Percentiles rank a stretch among this genome's conserved stretches.
These are phyloP conservation scores for Geotrypetes seraphini DNA, from an alignment of 2,797 vertebrate genomes.

Conservation along the genomic window DNA sequence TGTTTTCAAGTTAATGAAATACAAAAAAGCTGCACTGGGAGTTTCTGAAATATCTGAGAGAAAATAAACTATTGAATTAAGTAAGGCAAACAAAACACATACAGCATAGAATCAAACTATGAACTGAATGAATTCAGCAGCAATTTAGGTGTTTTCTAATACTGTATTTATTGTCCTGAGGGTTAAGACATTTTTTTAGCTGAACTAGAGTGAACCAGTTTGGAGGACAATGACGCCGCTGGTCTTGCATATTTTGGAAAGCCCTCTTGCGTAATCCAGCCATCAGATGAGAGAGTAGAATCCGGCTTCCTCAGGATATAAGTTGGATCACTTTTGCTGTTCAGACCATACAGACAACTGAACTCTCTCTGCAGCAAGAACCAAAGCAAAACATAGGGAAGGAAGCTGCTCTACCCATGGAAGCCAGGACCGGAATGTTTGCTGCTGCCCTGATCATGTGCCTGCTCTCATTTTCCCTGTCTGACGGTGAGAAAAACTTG, in stretches of 20 bases:
- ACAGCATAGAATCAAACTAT: too few relatives aligned
- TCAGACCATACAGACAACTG: neutral
- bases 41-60: too few relatives aligned
- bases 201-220: too few relatives aligned
- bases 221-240: too few relatives aligned
- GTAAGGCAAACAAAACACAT: too few relatives aligned
- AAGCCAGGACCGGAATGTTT: constrained; percentile 23
- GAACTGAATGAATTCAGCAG: too few relatives aligned
- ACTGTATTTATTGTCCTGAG: too few relatives aligned
- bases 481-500: constrained; percentile 30
- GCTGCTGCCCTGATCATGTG: constrained; percentile 14
- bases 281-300: neutral
- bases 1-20: too few relatives aligned
- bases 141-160: too few relatives aligned
- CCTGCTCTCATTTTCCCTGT: constrained; percentile 7
- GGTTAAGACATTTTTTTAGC: too few relatives aligned
- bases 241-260: constrained; percentile 30
- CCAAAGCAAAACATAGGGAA: neutral
- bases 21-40: too few relatives aligned
- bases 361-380: neutral
- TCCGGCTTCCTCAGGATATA: constrained; percentile 26
- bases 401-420: neutral
- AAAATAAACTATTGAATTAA: too few relatives aligned
- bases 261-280: constrained; percentile 24
- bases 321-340: neutral